These are phyloP conservation scores for Vidua chalybeata DNA, from an alignment of 2,113 vertebrate species.

Conservation along the genomic window DNA sequence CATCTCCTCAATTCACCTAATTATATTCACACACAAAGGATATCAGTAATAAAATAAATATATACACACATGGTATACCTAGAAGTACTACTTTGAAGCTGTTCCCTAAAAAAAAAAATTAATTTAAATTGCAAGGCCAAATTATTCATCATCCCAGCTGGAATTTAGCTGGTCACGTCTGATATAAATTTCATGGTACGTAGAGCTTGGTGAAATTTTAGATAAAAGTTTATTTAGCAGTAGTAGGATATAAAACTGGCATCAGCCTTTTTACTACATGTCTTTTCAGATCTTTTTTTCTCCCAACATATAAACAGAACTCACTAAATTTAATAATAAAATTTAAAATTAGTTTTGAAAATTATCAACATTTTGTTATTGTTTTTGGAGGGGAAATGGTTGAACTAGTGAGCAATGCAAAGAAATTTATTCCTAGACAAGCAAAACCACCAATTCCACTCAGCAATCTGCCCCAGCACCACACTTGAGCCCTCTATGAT, in stretches of 20 bases:
- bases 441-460: not conserved
- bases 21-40: not conserved
- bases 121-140: not conserved
- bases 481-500: not conserved
- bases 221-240: not conserved
- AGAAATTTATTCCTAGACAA: not conserved
- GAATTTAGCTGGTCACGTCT: not conserved
- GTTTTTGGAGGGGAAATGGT: not conserved
- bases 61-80: fast-evolving
- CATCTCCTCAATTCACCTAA: not conserved
- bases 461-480: not conserved
- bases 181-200: not conserved
- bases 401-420: not conserved
- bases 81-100: not conserved
- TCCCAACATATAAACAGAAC: not conserved
- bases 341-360: not conserved
- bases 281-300: not conserved
- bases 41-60: not conserved
- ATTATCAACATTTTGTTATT: not conserved
- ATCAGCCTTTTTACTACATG: not conserved
- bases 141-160: not conserved
- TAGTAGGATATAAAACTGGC: not conserved
- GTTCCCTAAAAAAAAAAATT: not conserved
- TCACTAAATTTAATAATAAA: not conserved
- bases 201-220: not conserved